Evolutionary conservation across 2,797 vertebrate genomes (phyloP).

Genomic region (Poeciliopsis paucimaculata): DNA sequence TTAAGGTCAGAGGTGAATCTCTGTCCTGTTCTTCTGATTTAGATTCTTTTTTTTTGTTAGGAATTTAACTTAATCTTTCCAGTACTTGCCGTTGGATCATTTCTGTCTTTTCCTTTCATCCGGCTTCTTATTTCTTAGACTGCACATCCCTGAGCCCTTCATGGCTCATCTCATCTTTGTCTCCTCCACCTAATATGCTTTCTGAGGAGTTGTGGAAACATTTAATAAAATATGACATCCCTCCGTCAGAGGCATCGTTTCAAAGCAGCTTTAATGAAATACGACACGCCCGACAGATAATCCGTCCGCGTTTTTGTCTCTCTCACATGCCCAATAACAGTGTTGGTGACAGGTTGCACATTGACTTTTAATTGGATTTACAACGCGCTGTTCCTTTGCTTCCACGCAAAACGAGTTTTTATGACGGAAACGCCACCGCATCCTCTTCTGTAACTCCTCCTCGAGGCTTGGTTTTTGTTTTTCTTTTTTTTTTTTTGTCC

Average conservation of each 20-base stretch:
- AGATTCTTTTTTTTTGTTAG: not conserved
- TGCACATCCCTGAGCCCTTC: not conserved
- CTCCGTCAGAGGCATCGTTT: conserved; percentile 4
- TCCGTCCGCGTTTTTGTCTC: not conserved
- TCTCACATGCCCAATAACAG: conserved; percentile 7
- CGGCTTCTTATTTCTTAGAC: not conserved
- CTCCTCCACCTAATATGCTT: not conserved
- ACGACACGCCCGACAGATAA: not conserved
- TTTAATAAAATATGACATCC: conserved; percentile 13
- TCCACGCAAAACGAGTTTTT: not conserved
- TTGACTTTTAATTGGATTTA: conserved; percentile 14
- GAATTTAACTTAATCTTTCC: not conserved
- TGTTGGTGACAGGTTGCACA: conserved; percentile 12
- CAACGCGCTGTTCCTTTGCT: not conserved
- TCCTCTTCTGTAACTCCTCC: not conserved
- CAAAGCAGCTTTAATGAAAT: conserved; percentile 7
- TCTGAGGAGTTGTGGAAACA: not conserved
- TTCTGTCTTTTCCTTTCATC: not conserved
- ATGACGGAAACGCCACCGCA: not conserved
- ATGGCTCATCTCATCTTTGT: not conserved
- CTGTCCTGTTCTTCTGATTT: not conserved
- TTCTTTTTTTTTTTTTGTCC: not conserved
- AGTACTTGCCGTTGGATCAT: not conserved
- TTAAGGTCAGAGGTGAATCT: not conserved
- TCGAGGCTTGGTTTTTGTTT: not conserved